Base-by-base conservation (phyloP, 2,113 vertebrate species). In the Aythya baeri region DNA sequence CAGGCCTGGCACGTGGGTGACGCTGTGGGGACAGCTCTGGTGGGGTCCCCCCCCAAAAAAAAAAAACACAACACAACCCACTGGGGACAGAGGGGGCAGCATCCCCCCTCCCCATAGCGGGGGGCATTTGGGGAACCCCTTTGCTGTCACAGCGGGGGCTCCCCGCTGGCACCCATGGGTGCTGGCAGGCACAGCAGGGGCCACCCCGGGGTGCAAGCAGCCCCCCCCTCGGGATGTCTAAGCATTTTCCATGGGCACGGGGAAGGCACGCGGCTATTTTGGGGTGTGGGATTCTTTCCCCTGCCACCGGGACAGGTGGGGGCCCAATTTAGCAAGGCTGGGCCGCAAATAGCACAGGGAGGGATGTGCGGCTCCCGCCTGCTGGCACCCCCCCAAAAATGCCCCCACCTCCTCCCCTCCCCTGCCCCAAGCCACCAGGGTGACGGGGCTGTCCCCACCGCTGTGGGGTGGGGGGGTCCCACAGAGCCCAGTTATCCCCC, bases 231-330 rank as follows among this genome's bases (percentile, higher is more conserved):
- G 78, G 95, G 96, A 96, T 97, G 96, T 88, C 83, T 92, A 95
- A 57, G 82, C 96, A 96, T 98, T 98, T 98, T 98, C 98, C 98
- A 98, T 97, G 97, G 77, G 76, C 78, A 92, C 94, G 55, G 86
- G 97, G 96, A 85, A 83, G 72, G 93, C 97, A 91, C 67, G 86
- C 7, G 26, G 97, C 97, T 98, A 98, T 98, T 98, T 98, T 97
- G 91, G 96, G 25, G 86, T 93, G 84, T 80, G 96, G 97, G 95
- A 98, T 97, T 97, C 96, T 96, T 95, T 74, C 94, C 83, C 72
- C 49, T 2, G 5, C 9, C 3, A 1, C 15, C 3, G 41, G 50
- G 20, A 94, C 98, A 98, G 98, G 97, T 98, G 98, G 29, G 55
- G 4, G 59, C 95, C 91, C 15, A 54, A 97, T 98, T 97, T 98